phyloP scores from a whole-genome alignment of 92 coral and sea anemone genomes.

The Chrysogorgia sp. region DNA sequence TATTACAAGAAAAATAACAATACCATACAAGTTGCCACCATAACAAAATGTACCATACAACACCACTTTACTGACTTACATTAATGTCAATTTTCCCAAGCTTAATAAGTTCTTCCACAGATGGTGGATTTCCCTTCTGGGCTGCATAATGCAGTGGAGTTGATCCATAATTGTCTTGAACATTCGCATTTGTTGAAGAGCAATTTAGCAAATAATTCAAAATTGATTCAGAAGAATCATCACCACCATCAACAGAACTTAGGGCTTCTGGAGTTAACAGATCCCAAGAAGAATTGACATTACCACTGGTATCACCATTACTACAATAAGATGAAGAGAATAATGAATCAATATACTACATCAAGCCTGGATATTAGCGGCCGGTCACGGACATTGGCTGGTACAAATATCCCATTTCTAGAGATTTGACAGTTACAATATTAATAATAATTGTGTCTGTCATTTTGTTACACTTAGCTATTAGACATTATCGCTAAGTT shows the following conservation, averaged over 20 bases:
- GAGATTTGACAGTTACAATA: too few species aligned
- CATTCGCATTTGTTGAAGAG: constrained; percentile 57
- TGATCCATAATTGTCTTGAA: constrained; percentile 76
- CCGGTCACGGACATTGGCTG: too few species aligned
- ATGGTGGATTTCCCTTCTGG: constrained; percentile 70
- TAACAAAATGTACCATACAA: too few species aligned
- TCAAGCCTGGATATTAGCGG: too few species aligned
- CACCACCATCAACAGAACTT: constrained; percentile 54
- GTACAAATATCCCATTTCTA: too few species aligned
- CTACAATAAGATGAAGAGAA: neutral
- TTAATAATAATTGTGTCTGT: too few species aligned
- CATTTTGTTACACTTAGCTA: too few species aligned
- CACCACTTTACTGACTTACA: constrained; percentile 74
- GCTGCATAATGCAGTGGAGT: constrained; percentile 97
- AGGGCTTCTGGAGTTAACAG: constrained; percentile 24
- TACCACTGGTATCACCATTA: neutral
- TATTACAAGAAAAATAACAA: too few species aligned
- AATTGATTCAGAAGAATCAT: constrained; percentile 62
- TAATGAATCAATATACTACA: too few species aligned
- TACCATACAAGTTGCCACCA: too few species aligned
- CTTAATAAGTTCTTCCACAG: constrained; percentile 69
- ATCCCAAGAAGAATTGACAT: neutral
- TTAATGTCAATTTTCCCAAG: constrained; percentile 65
- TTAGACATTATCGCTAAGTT: too few species aligned
- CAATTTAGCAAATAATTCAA: constrained; percentile 58